phyloP scores from a whole-genome alignment of 2,797 vertebrate species.

The Syndactyla subalaris region DNA sequence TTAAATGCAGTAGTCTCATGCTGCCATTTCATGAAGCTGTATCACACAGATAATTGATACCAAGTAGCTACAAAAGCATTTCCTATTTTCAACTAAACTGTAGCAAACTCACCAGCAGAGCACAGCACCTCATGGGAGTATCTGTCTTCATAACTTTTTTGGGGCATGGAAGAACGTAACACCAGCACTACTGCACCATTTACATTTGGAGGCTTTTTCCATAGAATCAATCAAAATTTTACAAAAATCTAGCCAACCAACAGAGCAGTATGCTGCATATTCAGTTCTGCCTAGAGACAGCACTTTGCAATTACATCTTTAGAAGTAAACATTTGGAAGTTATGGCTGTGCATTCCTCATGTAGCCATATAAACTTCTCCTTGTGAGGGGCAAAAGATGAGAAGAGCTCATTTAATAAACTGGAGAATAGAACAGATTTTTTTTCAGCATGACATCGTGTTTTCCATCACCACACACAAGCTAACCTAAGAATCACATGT shows the following conservation, averaged over 20 bases:
- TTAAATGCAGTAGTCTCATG: not conserved
- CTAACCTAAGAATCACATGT: not conserved
- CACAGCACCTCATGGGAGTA: fast-evolving
- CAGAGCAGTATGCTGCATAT: not conserved
- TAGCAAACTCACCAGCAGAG: not conserved
- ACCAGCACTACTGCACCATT: not conserved
- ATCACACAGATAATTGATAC: not conserved
- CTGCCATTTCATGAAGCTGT: not conserved
- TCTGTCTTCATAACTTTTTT: not conserved
- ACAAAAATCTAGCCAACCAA: not conserved
- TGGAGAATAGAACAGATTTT: not conserved
- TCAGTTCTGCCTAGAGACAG: not conserved
- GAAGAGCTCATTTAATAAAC: not conserved
- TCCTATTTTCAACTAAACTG: not conserved
- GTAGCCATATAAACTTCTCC: not conserved
- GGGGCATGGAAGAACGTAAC: not conserved
- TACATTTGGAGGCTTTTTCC: not conserved
- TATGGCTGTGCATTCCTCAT: not conserved
- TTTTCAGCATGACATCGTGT: not conserved
- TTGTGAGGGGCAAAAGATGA: not conserved
- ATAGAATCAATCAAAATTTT: not conserved
- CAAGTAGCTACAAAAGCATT: not conserved
- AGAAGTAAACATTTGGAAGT: not conserved
- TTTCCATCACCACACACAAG: not conserved
- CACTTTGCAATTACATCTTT: not conserved